Base-by-base conservation (phyloP, 1,140 invertebrate genomes). In the Meteorus sp. region DNA sequence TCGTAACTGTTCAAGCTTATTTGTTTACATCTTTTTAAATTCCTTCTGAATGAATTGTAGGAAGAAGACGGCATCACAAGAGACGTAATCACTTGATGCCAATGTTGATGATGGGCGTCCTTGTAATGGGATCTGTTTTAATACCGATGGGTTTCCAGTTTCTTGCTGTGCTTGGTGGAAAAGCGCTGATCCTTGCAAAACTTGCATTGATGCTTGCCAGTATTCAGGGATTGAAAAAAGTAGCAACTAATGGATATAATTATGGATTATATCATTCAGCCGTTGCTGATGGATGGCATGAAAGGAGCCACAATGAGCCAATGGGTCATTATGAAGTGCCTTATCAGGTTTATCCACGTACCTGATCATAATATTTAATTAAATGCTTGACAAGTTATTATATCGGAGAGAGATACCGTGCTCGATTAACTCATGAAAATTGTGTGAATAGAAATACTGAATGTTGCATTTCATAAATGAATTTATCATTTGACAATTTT, bases 101-200 rank as follows among this genome's bases (percentile, higher is more conserved):
- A 2, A 81, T 89, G 64, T 84, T 90, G 82, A 86, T 90, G 82
- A 89, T 89, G 69, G 88, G 88, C 1, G 73, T 89, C 0, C 77
- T 89, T 1, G 81, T 88, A 9, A 84, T 90, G 67, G 86, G 87
- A 1, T 85, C 88, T 63, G 84, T 91, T 1, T 67, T 90, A 0
- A 80, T 90, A 7, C 88, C 89, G 1, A 86, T 91, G 85, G 88
- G 88, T 25, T 90, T 90, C 59, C 88, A 90, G 66, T 89, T 90
- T 68, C 76, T 91, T 0, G 88, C 89, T 0, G 86, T 90, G 0
- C 76, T 91, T 0, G 89, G 88, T 8, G 89, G 89, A 20, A 91
- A 91, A 76, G 88, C 89, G 0, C 66, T 91, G 0, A 65, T 91
- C 0, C 69, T 91, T 35, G 87, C 89, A 0, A 91, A 91, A 76